Percentiles rank a stretch among this genome's conserved stretches.
These are phyloP conservation scores for Ginglymostoma cirratum DNA, from an alignment of 2,113 vertebrate genomes.

Conservation along the genomic window DNA sequence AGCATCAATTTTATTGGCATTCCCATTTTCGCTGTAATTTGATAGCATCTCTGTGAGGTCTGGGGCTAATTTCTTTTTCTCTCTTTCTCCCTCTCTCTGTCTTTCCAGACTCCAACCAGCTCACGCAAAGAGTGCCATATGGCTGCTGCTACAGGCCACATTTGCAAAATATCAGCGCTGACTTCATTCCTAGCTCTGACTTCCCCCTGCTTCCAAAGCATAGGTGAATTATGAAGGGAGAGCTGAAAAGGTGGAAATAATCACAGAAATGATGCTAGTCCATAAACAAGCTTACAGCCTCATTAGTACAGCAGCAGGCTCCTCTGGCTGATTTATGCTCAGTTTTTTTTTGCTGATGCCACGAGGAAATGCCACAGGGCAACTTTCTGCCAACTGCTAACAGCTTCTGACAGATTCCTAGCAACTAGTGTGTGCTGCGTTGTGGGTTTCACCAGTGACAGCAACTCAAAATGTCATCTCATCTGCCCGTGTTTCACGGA, in stretches of 20 bases:
- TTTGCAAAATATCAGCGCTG: conserved; percentile 65
- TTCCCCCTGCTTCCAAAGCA: conserved; percentile 65
- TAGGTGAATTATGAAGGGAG: conserved; percentile 54
- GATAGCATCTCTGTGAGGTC: conserved; percentile 70
- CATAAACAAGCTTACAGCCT: conserved; percentile 89
- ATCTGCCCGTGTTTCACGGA: conserved; percentile 77
- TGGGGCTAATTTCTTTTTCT: conserved; percentile 60
- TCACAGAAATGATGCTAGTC: conserved; percentile 86
- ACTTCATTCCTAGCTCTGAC: conserved; percentile 58
- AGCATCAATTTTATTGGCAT: conserved; percentile 72
- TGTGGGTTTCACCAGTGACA: conserved; percentile 70
- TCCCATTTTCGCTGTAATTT: conserved; percentile 76
- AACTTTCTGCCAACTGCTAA: conserved; percentile 82
- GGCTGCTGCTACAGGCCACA: conserved; percentile 55
- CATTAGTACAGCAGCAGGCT: conserved; percentile 90
- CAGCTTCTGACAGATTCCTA: conserved; percentile 94
- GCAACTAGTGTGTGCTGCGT: conserved; percentile 81
- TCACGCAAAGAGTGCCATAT: conserved; percentile 58
- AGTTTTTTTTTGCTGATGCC: conserved; percentile 67
- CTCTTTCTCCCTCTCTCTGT: conserved; percentile 45
- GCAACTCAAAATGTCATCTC: conserved; percentile 82
- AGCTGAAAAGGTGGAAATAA: conserved; percentile 85
- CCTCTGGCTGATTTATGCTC: conserved; percentile 78
- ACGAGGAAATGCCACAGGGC: conserved; percentile 89
- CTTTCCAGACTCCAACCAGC: conserved; percentile 55